phyloP scores from a whole-genome alignment of 2,797 vertebrate genomes.

The Adrianichthys oophorus region DNA sequence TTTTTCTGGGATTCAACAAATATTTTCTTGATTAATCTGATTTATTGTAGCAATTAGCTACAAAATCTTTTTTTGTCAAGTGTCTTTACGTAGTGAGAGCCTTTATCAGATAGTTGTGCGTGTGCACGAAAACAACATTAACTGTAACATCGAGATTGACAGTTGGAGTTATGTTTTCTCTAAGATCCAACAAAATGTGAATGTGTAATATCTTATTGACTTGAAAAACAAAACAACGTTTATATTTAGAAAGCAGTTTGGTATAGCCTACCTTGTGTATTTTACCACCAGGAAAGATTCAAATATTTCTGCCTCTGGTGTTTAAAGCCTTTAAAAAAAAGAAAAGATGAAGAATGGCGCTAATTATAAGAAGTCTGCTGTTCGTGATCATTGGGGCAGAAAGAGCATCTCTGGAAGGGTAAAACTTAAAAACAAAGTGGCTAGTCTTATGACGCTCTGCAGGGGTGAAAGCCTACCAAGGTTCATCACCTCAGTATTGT shows the following conservation, averaged over 20 bases:
- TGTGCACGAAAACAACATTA: slow-evolving; percentile 1
- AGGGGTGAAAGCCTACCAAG: slow-evolving; percentile 73
- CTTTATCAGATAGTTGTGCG: too few relatives aligned
- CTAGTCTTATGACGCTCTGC: slow-evolving; percentile 79
- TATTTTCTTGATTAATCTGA: slow-evolving; percentile 57
- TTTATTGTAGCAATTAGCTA: slow-evolving; percentile 59
- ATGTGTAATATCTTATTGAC: slow-evolving; percentile 3
- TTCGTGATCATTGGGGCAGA: slow-evolving; percentile 76
- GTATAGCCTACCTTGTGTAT: too few relatives aligned
- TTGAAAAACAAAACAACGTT: neutral
- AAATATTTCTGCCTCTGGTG: slow-evolving; percentile 11
- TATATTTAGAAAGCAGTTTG: too few relatives aligned
- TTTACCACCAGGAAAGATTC: neutral
- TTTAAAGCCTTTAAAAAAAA: slow-evolving; percentile 44
- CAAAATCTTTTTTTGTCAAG: slow-evolving; percentile 36
- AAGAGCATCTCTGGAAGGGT: slow-evolving; percentile 75
- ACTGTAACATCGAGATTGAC: neutral
- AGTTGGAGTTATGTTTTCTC: slow-evolving; percentile 24
- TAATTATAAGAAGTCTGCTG: slow-evolving; percentile 77
- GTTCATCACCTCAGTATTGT: slow-evolving; percentile 78
- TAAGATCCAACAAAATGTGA: slow-evolving; percentile 11
- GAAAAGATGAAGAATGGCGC: slow-evolving; percentile 58
- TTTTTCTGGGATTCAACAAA: slow-evolving; percentile 45
- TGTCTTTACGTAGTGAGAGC: slow-evolving; percentile 1
- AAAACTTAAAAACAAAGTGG: slow-evolving; percentile 74